Evolutionary conservation across 2,888 invertebrate species (phyloP), one percentile per base, ranked within the genome.

Genomic region (Fabriciana adippe): DNA sequence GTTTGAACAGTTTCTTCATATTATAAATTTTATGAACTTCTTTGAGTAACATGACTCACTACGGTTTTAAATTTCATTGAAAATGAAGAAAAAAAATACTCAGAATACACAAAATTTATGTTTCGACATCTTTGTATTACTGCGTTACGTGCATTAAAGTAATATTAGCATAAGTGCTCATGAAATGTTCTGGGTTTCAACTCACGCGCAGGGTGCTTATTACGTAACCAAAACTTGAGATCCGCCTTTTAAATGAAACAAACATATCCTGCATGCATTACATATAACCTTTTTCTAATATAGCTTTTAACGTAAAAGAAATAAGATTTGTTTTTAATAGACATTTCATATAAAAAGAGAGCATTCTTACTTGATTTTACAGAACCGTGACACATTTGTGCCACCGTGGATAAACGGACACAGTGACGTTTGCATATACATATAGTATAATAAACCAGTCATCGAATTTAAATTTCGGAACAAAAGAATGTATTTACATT

Each of bases 351-450:
- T 53, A 4, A 18, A 11, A 55, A 41, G 51, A 66, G 51, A 21
- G 67, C 63, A 48, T 50, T 31, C 64, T 59, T 35, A 50, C 63
- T 64, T 64, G 80, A 65, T 64, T 72, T 71, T 78, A 67, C 74
- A 79, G 84, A 79, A 85, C 86, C 88, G 85, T 89, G 86, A 84
- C 87, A 83, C 81, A 79, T 85, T 86, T 86, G 83, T 87, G 84
- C 80, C 80, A 88, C 89, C 90, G 87, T 90, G 87, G 78, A 85
- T 88, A 91, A 91, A 89, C 82, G 88, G 84, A 85, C 89, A 85
- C 76, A 86, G 73, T 75, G 73, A 74, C 82, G 80, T 77, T 82
- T 86, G 83, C 83, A 88, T 85, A 84, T 81, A 83, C 81, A 84
- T 84, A 84, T 69, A 69, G 63, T 65, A 70, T 65, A 62, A 73